Base-by-base conservation (phyloP, 1,140 invertebrate genomes). In the Plectus sambesii region DNA sequence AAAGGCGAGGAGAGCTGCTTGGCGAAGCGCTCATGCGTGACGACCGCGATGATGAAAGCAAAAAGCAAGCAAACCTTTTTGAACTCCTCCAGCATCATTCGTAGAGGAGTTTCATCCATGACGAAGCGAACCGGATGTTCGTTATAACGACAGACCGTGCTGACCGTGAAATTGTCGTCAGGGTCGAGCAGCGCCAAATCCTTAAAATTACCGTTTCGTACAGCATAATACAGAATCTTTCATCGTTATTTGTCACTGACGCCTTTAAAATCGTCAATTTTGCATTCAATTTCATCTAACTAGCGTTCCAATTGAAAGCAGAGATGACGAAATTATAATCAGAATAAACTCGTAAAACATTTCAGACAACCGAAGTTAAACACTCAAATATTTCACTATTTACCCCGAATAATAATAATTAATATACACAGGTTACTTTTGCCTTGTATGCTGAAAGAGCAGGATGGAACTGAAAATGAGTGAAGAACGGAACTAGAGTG, bases 111-210 rank as follows among this genome's bases (percentile, higher is more conserved):
- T 68, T 96, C 88, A 66, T 92, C 85, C 70, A 90, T 92, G 17
- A 94, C 84, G 71, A 86, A 93, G 69, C 87, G 85, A 62, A 87
- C 84, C 0, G 82, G 81, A 74, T 94, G 92, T 70, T 93, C 86
- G 72, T 96, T 94, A 74, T 90, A 96, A 70, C 89, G 83, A 68
- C 85, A 87, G 2, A 94, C 76, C 0, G 87, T 90, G 66, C 82
- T 83, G 27, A 97, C 72, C 3, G 87, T 85, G 8, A 84, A 92
- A 23, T 58, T 58, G 69, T 96, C 90, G 72, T 94, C 89, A 0
- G 90, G 87, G 76, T 96, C 90, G 45, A 96, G 82, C 62, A 97
- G 84, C 3, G 89, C 87, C 58, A 97, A 76, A 74, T 97, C 90
- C 42, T 46, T 23, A 40, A 46, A 46, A n/a, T n/a, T n/a, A 98